Percentiles rank a stretch among this genome's conserved stretches.
These are phyloP conservation scores for Lithosia quadra DNA, from an alignment of 2,888 invertebrate genomes.

Conservation along the genomic window DNA sequence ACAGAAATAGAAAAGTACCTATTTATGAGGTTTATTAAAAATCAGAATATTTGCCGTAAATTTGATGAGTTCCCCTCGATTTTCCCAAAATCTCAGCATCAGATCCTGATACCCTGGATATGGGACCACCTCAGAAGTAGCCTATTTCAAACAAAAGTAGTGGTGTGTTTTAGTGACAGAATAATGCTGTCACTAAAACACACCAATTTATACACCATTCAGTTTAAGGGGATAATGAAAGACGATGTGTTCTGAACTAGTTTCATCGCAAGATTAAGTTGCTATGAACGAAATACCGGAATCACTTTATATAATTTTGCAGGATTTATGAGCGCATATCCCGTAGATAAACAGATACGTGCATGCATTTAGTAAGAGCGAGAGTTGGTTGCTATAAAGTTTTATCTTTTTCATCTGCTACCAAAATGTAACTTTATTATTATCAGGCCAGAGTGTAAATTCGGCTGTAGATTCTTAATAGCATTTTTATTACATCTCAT, in stretches of 20 bases:
- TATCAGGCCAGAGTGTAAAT: constrained; percentile 12
- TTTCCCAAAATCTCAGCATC: too few relatives aligned
- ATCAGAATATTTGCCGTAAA: too few relatives aligned
- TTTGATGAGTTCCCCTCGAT: too few relatives aligned
- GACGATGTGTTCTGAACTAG: background rate
- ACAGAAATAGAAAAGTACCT: too few relatives aligned
- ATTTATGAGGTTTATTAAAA: too few relatives aligned
- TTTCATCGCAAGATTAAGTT: constrained; percentile 12
- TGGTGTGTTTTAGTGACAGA: too few relatives aligned
- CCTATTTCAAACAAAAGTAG: too few relatives aligned
- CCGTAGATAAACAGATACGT: constrained; percentile 16
- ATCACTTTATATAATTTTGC: constrained; percentile 30
- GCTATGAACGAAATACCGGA: background rate
- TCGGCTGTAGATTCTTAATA: constrained; percentile 27
- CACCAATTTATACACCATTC: background rate
- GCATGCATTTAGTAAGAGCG: constrained; percentile 14
- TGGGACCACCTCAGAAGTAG: too few relatives aligned
- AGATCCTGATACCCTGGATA: too few relatives aligned
- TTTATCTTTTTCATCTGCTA: background rate
- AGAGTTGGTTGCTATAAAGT: background rate
- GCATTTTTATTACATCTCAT: constrained; percentile 28
- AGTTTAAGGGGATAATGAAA: constrained; percentile 3
- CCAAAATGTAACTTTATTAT: constrained; percentile 26
- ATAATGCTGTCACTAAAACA: background rate
- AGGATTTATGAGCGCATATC: constrained; percentile 29